Base-by-base conservation (phyloP, 2,888 invertebrate species). In the Lapara coniferarum region DNA sequence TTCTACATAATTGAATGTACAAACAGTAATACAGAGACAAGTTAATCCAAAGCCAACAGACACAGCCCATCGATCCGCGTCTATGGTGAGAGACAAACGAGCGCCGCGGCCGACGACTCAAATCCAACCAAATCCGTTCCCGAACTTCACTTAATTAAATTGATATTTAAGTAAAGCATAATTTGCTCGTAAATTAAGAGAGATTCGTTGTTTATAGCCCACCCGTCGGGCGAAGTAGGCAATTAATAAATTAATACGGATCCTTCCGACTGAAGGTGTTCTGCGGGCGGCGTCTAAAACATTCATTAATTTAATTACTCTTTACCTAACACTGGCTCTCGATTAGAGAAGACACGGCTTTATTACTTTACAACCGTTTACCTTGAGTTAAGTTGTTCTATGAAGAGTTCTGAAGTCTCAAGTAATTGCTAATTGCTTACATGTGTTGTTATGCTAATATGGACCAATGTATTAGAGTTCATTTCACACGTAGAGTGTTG, bases 81-180 rank as follows among this genome's bases (percentile, higher is more conserved):
- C 82, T 86, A 89, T 87, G 84, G 90, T 83, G 89, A 89, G 85
- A 87, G 89, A 91, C 87, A 89, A 90, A 90, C 85, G 91, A 89
- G 72, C 75, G 74, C 55, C 70, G 70, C 70, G 69, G 67, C 44
- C 74, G 70, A 75, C 75, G 71, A 78, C 84, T 81, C 83, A 89
- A 91, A 90, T 89, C 91, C 89, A 70, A 77, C 70, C 82, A 84
- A 87, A 91, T 87, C 86, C 86, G 76, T 81, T 85, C 83, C 83
- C 85, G 85, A 91, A 89, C 88, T 87, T 84, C 87, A 90, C 91
- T 93, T 92, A 93, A 93, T 92, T 93, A 93, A 93, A 93, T 94
- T 93, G 93, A 93, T 93, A 93, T 93, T 93, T 92, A 93, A 93
- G 92, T 91, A 90, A 91, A 92, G 92, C 89, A 93, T 92, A 93